Conservation (phyloP, 2,888 invertebrate species). For the Drosophila incognita region DNA sequence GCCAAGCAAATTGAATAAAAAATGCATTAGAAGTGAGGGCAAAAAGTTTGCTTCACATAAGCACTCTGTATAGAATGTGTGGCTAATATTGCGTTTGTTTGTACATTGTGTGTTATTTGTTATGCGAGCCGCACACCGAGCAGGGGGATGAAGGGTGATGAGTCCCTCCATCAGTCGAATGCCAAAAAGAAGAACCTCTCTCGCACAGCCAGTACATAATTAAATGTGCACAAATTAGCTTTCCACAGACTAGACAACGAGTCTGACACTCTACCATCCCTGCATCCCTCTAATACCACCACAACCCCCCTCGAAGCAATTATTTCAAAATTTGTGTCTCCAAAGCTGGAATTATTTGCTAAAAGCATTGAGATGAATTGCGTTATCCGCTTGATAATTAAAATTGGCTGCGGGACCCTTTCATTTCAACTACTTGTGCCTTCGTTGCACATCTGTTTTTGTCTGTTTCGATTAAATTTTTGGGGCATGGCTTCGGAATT, state of each 20-base stretch:
- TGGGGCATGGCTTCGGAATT: constrained; percentile 1
- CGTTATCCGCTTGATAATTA: constrained; percentile 34
- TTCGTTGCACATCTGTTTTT: not conserved
- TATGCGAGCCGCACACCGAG: constrained; percentile 9
- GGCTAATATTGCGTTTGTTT: not conserved
- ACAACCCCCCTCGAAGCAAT: not conserved
- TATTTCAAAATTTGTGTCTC: constrained; percentile 31
- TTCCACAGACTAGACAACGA: constrained; percentile 27
- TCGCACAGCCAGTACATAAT: constrained; percentile 30
- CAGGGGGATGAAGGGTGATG: not conserved
- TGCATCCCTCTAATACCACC: not conserved
- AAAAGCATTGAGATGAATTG: constrained; percentile 3
- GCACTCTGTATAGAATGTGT: constrained; percentile 27
- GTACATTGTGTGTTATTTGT: constrained; percentile 18
- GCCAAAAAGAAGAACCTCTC: constrained; percentile 10
- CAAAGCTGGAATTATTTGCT: constrained; percentile 10
- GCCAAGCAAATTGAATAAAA: constrained; percentile 50
- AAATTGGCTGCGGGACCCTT: constrained; percentile 29
- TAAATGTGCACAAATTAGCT: constrained; percentile 50
- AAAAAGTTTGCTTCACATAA: constrained; percentile 42
- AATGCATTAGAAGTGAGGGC: constrained; percentile 52
- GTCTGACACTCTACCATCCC: not conserved
- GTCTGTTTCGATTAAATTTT: not conserved
- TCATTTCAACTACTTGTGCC: constrained; percentile 22
- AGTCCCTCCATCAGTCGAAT: not conserved